Evolutionary conservation across 30 jellyfish, hydroid and myxozoan species (phyloP).

Genomic region (Nemopilema nomurai): DNA sequence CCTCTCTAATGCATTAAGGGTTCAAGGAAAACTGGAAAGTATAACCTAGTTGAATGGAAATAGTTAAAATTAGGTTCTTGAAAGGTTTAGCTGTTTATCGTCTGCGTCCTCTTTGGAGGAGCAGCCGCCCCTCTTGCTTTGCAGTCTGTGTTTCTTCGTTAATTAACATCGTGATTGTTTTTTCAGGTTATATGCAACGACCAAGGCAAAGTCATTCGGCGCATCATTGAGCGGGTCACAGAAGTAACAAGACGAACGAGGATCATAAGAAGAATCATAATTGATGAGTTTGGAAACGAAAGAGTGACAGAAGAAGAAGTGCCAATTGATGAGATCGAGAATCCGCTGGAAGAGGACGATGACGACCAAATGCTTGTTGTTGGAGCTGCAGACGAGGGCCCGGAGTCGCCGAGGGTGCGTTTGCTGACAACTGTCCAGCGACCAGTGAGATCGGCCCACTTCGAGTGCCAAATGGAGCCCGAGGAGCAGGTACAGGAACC

Average conservation of each 20-base stretch:
- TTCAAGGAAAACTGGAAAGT: too few relatives aligned
- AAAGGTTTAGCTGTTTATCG: too few relatives aligned
- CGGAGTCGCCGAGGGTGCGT: constrained; percentile 24
- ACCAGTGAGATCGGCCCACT: constrained; percentile 49
- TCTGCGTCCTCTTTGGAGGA: too few relatives aligned
- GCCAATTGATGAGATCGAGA: constrained; percentile 68
- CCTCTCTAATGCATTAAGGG: too few relatives aligned
- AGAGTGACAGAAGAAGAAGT: constrained; percentile 83
- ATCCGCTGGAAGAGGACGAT: constrained; percentile 57
- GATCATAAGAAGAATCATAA: constrained; percentile 64
- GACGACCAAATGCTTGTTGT: constrained; percentile 63
- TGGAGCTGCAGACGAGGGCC: constrained; percentile 46
- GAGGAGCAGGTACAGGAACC: constrained; percentile 23
- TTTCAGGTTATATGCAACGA: constrained; percentile 66
- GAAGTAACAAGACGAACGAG: constrained; percentile 81
- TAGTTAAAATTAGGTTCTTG: too few relatives aligned
- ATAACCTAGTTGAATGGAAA: too few relatives aligned
- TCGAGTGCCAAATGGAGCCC: constrained; percentile 34
- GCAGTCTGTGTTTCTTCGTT: too few relatives aligned
- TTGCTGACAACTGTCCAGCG: neutral
- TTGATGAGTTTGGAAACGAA: constrained; percentile 79
- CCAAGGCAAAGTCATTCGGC: constrained; percentile 71
- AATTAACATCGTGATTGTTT: neutral
- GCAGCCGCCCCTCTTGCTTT: too few relatives aligned
- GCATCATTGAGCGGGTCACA: constrained; percentile 77